Base-by-base conservation (phyloP, 2,113 vertebrate genomes). In the Psophia crepitans region DNA sequence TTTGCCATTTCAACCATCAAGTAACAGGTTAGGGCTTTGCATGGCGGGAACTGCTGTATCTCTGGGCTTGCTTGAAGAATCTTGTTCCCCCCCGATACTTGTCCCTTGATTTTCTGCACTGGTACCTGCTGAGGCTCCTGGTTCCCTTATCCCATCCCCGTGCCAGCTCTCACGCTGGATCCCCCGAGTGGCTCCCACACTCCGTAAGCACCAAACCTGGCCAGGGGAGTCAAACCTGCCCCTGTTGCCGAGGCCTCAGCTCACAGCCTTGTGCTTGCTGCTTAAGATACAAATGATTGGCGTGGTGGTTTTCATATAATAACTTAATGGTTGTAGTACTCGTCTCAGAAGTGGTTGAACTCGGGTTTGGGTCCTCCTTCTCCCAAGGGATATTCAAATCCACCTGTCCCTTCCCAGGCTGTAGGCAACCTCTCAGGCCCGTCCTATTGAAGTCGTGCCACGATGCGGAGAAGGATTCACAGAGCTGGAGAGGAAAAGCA, bases 391-490 rank as follows among this genome's bases (percentile, higher is more conserved):
- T 96, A 96, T 97, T 95, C 94, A 97, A 97, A 97, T 97, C 35
- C 70, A 68, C 84, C 74, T 97, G 94, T 91, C 87, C 94, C 96
- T 96, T 97, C 96, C 96, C 96, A 96, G 94, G 93, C 96, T 93
- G 94, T 94, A 96, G 96, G 96, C 96, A 96, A 94, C 87, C 91
- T 82, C 96, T 91, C 93, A 93, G 93, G 74, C 84, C 60, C 77
- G 56, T 54, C 56, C 73, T 73, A 84, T 93, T 97, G 94, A 96
- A 91, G 96, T 61, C 37, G 77, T 96, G 96, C 96, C 96, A 95
- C 0, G 44, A 70, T 11, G 65, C 1, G 3, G 80, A 66, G 94
- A 87, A 64, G 53, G 39, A 43, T 91, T 73, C 0, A 1, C 77
- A 48, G 91, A 95, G 74, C 87, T 0, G 9, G 73, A 64, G 93